Evolutionary conservation across 1,140 invertebrate species (phyloP), one percentile per base, ranked within the genome.

Genomic region (Caenorhabditis inopinata): DNA sequence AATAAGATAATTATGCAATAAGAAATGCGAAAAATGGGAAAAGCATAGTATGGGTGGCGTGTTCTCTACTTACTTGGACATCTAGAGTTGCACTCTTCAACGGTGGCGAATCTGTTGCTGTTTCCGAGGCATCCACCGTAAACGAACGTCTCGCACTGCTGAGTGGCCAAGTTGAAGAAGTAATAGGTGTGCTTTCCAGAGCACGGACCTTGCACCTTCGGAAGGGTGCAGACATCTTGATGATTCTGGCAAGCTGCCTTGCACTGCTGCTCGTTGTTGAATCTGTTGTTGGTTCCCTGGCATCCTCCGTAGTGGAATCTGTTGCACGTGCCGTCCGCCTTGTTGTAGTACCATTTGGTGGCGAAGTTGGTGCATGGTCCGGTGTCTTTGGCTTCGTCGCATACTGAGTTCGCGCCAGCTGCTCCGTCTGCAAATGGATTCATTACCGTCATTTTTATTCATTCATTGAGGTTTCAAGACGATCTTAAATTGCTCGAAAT

Each of bases 241-340:
- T 86, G 85, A 21, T 88, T 85, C 81, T 90, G 89, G 85, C 95
- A 97, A 85, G 92, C 91, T 75, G 91, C 89, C 85, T 93, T 92
- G 89, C 96, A 97, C 88, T 92, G 91, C 82, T 92, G 91, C 89
- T 92, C 91, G 87, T 91, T 90, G n/a, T 88, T 75, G 91, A 95
- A 89, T 25, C 93, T 93, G 91, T 88, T 88, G 23, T 75, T 83
- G 53, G 87, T 87, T 78, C 87, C 87, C 32, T 84, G 62, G 81
- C 90, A 96, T 82, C 95, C 95, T 79, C 92, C 93, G 91, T 94
- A 97, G 92, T 95, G 95, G 91, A 98, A 98, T 51, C 94, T 94
- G 91, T 93, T 91, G 92, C 96, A 98, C 77, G 93, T 92, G 88
- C 95, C 93, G 23, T 91, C 89, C 27, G 53, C 75, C 83, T 92